Conservation (phyloP, 1,140 invertebrate species). For the Pachyrhynchus sulphureomaculatus region DNA sequence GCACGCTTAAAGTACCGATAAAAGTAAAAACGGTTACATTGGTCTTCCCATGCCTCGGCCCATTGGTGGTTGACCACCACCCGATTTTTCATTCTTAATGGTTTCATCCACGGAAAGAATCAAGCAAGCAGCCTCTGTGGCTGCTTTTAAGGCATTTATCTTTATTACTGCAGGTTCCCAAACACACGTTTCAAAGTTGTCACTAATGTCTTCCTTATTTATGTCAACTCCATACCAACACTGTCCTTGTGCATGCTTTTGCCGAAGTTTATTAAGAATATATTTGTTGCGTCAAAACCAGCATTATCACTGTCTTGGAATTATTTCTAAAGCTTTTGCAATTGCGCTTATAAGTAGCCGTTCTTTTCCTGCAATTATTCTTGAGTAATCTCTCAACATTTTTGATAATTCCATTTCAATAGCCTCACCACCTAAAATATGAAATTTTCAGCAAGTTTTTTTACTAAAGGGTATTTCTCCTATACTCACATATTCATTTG, state of each 20-base stretch:
- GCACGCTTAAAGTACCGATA: too few species aligned
- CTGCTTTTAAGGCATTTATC: conserved; percentile 94
- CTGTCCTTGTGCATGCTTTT: conserved; percentile 91
- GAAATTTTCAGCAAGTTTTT: too few species aligned
- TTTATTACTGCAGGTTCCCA: conserved; percentile 98
- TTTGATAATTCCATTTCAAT: conserved; percentile 98
- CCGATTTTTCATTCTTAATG: conserved; percentile 85
- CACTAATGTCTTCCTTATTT: conserved; percentile 86
- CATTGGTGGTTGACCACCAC: conserved; percentile 61
- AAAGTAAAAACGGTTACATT: conserved; percentile 15
- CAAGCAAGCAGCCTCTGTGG: conserved; percentile 92
- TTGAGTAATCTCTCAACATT: conserved; percentile 86
- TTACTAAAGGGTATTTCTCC: too few species aligned
- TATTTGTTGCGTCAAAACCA: conserved; percentile 98
- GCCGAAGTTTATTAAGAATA: conserved; percentile 95
- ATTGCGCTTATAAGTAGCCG: conserved; percentile 92
- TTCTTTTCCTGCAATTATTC: conserved; percentile 93
- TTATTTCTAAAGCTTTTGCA: conserved; percentile 93
- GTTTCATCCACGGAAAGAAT: conserved; percentile 98
- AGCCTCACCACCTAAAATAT: conserved; percentile 62
- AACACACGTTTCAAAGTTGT: conserved; percentile 92
- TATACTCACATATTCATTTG: too few species aligned
- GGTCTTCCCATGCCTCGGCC: conserved; percentile 55
- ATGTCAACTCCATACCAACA: conserved; percentile 97
- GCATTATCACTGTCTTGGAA: conserved; percentile 99